Percentiles rank a stretch among this genome's conserved stretches.
These are phyloP conservation scores for Formica aserva DNA, from an alignment of 2,888 invertebrate species.

Conservation along the genomic window DNA sequence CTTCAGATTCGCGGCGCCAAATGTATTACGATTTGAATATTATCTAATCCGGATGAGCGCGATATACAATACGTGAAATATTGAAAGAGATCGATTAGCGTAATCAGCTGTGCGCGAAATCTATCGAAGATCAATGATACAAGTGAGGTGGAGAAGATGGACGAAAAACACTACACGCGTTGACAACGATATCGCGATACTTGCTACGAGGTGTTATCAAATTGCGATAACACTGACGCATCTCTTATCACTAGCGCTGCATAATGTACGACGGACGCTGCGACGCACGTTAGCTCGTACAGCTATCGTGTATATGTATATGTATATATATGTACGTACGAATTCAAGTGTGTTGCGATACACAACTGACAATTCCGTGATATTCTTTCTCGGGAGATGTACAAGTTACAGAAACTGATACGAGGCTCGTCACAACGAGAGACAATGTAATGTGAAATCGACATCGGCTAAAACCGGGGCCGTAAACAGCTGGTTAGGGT, in stretches of 20 bases:
- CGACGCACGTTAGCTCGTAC: neutral
- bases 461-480: slow-evolving; percentile 5
- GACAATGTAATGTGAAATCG: neutral
- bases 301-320: too few species aligned
- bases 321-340: neutral
- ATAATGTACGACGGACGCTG: slow-evolving; percentile 7
- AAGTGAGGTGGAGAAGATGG: neutral
- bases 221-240: slow-evolving; percentile 9
- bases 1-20: neutral
- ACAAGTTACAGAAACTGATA: neutral
- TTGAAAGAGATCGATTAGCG: neutral
- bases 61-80: neutral
- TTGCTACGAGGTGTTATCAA: slow-evolving; percentile 1
- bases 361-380: neutral
- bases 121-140: neutral
- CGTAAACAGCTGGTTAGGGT: slow-evolving; percentile 31
- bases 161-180: neutral
- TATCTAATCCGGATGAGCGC: neutral
- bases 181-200: neutral
- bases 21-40: neutral
- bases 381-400: neutral
- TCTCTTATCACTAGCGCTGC: slow-evolving; percentile 24
- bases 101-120: neutral
- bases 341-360: neutral
- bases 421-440: neutral